Conservation (phyloP, 2,113 vertebrate genomes). For the Aptenodytes forsteri region DNA sequence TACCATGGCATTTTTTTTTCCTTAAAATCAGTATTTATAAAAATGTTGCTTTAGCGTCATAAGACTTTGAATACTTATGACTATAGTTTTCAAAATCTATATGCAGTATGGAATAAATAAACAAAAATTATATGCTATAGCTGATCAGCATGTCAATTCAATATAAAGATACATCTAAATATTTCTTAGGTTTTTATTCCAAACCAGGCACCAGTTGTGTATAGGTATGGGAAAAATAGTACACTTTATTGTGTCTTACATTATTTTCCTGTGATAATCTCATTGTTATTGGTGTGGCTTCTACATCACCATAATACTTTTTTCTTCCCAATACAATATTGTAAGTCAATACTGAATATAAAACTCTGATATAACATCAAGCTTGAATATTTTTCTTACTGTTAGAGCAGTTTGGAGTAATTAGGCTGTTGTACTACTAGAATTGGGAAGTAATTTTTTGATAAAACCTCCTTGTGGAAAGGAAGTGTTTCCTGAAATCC, state of each 20-base stretch:
- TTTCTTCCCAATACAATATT: not conserved
- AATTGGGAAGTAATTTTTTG: not conserved
- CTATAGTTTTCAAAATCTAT: not conserved
- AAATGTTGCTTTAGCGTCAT: not conserved
- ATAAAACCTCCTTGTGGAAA: not conserved
- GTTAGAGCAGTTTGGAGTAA: not conserved
- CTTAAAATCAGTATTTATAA: not conserved
- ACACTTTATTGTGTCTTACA: not conserved
- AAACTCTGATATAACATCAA: not conserved
- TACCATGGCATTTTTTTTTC: not conserved
- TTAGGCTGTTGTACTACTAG: too few relatives aligned
- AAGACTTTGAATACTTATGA: not conserved
- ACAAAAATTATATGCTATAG: not conserved
- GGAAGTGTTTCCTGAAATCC: not conserved
- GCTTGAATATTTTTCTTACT: not conserved
- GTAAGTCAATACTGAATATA: not conserved
- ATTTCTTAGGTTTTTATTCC: not conserved
- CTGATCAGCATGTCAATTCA: slow-evolving; percentile 8
- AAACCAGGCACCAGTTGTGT: not conserved
- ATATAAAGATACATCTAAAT: not conserved
- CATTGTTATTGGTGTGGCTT: not conserved
- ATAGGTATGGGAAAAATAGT: not conserved
- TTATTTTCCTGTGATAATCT: not conserved
- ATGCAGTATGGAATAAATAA: not conserved
- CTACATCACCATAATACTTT: not conserved